phyloP scores from a whole-genome alignment of 2,113 vertebrate species.

The Catharus bicknelli region DNA sequence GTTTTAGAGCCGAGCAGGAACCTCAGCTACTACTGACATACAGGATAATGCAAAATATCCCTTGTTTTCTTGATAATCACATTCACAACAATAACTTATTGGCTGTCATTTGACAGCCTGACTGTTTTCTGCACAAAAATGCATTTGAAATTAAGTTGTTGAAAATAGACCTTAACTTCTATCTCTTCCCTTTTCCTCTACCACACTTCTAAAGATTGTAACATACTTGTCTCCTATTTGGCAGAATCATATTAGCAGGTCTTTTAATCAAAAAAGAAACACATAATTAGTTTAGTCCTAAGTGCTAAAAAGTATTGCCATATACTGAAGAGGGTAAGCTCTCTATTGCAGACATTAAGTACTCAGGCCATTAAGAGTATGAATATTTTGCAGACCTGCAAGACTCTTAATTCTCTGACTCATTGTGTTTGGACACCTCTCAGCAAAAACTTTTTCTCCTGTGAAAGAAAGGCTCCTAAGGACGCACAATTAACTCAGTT shows the following conservation, averaged over 20 bases:
- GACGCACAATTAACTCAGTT: neutral
- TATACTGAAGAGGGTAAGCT: constrained; percentile 18
- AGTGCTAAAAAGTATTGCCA: neutral
- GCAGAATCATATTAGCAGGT: neutral
- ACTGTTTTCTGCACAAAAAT: neutral
- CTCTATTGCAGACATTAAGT: neutral
- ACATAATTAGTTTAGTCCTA: neutral
- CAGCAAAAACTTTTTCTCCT: neutral
- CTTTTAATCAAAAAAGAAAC: neutral
- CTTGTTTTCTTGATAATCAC: neutral
- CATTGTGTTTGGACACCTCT: neutral
- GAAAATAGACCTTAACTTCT: neutral
- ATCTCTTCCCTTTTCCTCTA: neutral
- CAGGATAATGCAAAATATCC: neutral
- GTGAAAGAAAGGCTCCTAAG: neutral
- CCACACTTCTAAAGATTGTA: neutral
- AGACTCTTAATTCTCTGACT: neutral
- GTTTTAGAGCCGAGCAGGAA: neutral
- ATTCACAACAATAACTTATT: neutral
- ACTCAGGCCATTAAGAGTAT: constrained; percentile 35
- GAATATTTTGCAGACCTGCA: neutral
- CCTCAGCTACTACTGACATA: neutral
- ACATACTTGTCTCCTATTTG: neutral
- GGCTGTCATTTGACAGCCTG: neutral
- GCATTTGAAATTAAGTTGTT: neutral